These are phyloP conservation scores for Protobothrops flavoviridis DNA, from an alignment of 2,113 vertebrate species.

Conservation along the genomic window DNA sequence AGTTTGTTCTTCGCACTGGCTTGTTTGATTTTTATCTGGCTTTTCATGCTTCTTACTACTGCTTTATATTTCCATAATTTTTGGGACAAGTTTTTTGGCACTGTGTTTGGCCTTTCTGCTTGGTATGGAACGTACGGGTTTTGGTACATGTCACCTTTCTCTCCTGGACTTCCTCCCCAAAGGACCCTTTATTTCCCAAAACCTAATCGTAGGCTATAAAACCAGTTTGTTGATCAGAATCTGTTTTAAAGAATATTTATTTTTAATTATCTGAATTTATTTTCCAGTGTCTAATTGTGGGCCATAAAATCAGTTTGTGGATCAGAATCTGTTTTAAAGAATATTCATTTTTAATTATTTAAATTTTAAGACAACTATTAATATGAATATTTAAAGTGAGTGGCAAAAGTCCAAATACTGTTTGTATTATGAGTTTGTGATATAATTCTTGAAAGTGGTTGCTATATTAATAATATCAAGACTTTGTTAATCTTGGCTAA, in stretches of 20 bases:
- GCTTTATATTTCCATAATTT: constrained; percentile 90
- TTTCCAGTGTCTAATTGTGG: constrained; percentile 66
- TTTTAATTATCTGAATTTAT: constrained; percentile 39
- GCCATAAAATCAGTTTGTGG: constrained; percentile 50
- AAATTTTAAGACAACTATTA: background rate
- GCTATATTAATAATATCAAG: constrained; percentile 5
- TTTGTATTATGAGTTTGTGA: constrained; percentile 6
- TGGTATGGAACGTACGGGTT: constrained; percentile 86
- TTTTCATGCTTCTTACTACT: constrained; percentile 92
- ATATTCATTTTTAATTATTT: constrained; percentile 20
- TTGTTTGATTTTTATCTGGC: constrained; percentile 77
- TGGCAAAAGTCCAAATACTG: background rate
- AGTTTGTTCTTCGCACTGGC: constrained; percentile 81
- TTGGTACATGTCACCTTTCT: constrained; percentile 85
- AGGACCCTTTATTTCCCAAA: constrained; percentile 68
- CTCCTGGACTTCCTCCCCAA: constrained; percentile 86
- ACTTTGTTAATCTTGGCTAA: background rate
- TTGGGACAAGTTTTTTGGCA: constrained; percentile 85
- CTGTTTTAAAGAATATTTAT: constrained; percentile 42
- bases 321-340: constrained; percentile 34
- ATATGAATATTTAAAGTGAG: constrained; percentile 30
- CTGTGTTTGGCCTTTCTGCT: constrained; percentile 74
- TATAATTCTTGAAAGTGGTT: background rate
- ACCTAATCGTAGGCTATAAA: constrained; percentile 65
- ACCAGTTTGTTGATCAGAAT: background rate